phyloP scores from a whole-genome alignment of 2,797 vertebrate genomes.

The Pristis pectinata region DNA sequence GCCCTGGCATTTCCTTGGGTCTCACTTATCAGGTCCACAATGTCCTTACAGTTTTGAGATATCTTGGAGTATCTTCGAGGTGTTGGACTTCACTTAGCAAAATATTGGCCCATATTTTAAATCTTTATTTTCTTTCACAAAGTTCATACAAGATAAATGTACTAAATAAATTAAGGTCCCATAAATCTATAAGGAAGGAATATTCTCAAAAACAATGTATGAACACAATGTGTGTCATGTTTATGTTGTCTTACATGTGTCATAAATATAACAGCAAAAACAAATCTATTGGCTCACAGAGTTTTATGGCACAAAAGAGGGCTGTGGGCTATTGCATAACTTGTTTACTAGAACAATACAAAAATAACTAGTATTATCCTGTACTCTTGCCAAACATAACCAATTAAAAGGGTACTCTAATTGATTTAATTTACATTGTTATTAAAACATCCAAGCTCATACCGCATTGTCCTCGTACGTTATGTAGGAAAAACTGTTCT shows the following conservation, averaged over 20 bases:
- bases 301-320: too few relatives aligned
- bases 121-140: neutral
- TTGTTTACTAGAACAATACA: neutral
- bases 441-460: neutral
- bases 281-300: neutral
- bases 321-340: neutral
- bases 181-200: neutral
- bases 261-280: neutral
- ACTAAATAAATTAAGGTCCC: neutral
- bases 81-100: too few relatives aligned
- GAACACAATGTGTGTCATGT: neutral
- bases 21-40: too few relatives aligned
- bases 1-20: too few relatives aligned
- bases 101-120: neutral
- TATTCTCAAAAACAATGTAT: too few relatives aligned
- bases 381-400: neutral
- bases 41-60: too few relatives aligned
- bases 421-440: neutral
- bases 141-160: neutral
- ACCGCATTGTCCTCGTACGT: conserved; percentile 19
- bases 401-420: neutral
- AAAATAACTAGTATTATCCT: neutral
- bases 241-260: neutral
- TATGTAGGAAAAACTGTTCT: neutral
- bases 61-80: too few relatives aligned